Conservation (phyloP, 1,140 invertebrate species). For the Gryon sp. region DNA sequence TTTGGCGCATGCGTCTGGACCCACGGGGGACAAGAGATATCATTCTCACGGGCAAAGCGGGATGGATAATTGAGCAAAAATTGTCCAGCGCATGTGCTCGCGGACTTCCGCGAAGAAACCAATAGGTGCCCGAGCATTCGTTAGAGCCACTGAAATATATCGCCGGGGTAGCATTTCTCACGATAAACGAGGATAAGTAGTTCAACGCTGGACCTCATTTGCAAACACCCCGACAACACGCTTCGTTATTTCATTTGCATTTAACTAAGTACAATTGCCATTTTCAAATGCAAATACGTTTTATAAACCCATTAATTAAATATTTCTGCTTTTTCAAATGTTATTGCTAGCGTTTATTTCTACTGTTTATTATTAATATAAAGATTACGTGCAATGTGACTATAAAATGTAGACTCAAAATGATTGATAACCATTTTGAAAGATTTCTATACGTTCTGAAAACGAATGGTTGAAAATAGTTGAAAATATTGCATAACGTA, state of each 20-base stretch:
- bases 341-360: no score
- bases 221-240: conserved; percentile 39
- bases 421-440: no score
- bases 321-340: no score
- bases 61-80: conserved; percentile 25
- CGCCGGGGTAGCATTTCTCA: conserved; percentile 41
- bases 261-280: conserved; percentile 45
- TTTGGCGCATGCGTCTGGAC: background rate
- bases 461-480: no score
- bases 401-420: no score
- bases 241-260: conserved; percentile 48
- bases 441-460: no score
- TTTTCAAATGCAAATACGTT: conserved; percentile 22
- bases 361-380: no score
- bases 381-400: no score
- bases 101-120: conserved; percentile 20
- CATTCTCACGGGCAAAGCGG: conserved; percentile 30
- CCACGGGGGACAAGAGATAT: background rate
- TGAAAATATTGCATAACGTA: no score
- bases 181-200: conserved; percentile 49
- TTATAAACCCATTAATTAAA: conserved; percentile 32
- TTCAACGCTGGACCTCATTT: conserved; percentile 39
- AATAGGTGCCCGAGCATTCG: conserved; percentile 18
- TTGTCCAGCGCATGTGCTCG: conserved; percentile 7
- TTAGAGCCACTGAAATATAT: conserved; percentile 36